Evolutionary conservation across 2,797 vertebrate species (phyloP), one percentile per base, ranked within the genome.

Genomic region (Bucorvus abyssinicus): DNA sequence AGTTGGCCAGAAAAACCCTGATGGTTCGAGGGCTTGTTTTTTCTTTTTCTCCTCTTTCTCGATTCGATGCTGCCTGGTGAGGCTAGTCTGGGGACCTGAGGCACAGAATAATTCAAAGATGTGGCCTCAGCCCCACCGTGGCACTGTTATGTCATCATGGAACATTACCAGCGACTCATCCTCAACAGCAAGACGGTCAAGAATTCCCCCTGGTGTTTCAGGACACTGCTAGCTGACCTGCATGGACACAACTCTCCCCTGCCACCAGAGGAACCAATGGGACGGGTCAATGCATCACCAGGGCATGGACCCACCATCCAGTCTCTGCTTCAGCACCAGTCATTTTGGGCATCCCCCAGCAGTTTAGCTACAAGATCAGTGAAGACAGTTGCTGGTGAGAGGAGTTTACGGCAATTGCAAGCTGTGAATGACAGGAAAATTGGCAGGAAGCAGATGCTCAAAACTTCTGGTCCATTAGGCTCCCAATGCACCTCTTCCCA

Each of bases 181-280:
- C 42, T 57, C 38, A 49, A 29, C 36, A 61, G 60, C 49, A 73
- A 73, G 34, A 11, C 1, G 1, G 45, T 60, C 21, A 55, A 9
- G 45, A 69, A 50, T 38, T 45, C 12, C 19, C 14, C 12, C 8
- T 8, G 12, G 38, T 68, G 45, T 26, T 78, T 32, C 40, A 26
- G 44, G 32, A 21, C 1, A 1, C 81, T 68, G 44, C 38, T 36
- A 19, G 13, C 71, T 64, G 81, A 45, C 36, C 56, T 49, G 26
- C 22, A 26, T 0, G 1, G 71, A 44, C 14, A 44, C 55, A 49
- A 20, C 13, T 53, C 57, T 70, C 32, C 45, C 64, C 27, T 8
- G 27, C 27, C 38, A 29, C 59, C 0, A 0, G 47, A 70, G 34
- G 36, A 63, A 38, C 20, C 4, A 3, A 27, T 0, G 0, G 60